These are phyloP conservation scores for Danio tinwini DNA, from an alignment of 2,797 vertebrate species.

Conservation along the genomic window DNA sequence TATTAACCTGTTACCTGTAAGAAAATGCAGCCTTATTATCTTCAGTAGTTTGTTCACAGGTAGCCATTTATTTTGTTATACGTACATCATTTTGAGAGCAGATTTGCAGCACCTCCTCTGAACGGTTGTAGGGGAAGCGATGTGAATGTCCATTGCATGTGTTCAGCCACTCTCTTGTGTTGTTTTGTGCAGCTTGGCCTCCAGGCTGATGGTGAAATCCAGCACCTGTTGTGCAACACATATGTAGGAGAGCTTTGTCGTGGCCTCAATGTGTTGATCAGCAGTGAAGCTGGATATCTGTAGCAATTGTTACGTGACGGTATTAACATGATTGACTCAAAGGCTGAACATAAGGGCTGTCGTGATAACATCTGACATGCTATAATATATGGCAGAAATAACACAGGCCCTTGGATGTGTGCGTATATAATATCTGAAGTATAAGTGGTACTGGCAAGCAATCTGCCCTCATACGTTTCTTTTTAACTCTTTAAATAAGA, in stretches of 20 bases:
- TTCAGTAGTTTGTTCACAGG: constrained; percentile 17
- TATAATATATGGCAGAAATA: constrained; percentile 64
- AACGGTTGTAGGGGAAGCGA: constrained; percentile 31
- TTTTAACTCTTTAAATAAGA: background rate
- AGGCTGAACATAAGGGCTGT: constrained; percentile 61
- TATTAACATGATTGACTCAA: constrained; percentile 66
- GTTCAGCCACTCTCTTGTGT: constrained; percentile 37
- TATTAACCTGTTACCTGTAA: constrained; percentile 29
- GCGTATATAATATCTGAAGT: too few species aligned
- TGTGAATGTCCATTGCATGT: constrained; percentile 56
- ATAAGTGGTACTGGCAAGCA: background rate
- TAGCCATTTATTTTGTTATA: constrained; percentile 30
- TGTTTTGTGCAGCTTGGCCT: constrained; percentile 48
- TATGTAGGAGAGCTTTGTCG: constrained; percentile 63
- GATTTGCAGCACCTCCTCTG: constrained; percentile 49
- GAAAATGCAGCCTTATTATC: constrained; percentile 38
- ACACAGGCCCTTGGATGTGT: constrained; percentile 53
- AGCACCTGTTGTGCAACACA: constrained; percentile 74
- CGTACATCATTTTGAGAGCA: constrained; percentile 16
- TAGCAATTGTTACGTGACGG: constrained; percentile 70
- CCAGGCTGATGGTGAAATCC: constrained; percentile 64
- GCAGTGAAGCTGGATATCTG: constrained; percentile 59
- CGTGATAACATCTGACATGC: constrained; percentile 57
- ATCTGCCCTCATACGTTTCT: background rate
- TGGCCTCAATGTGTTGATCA: constrained; percentile 55